A percentile compares a stretch with the other conserved stretches of the same genome.
Conservation (phyloP, 1,140 invertebrate species). For the Pseudomyrmex gracilis region DNA sequence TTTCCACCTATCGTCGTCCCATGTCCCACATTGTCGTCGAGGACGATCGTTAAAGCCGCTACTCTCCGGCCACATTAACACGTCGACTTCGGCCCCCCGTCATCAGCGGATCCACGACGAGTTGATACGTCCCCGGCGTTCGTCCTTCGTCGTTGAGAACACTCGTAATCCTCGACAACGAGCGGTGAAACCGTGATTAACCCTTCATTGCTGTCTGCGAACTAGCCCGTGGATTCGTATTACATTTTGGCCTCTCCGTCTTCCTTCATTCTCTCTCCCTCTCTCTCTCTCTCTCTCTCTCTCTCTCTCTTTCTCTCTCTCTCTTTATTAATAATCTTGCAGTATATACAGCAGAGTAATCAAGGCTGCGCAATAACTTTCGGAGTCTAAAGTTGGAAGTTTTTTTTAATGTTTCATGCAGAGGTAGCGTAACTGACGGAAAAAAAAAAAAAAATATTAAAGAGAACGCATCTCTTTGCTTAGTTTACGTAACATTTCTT, state of each 20-base stretch:
- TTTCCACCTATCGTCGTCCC: conserved; percentile 24
- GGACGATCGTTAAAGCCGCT: conserved; percentile 65
- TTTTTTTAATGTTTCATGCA: too few relatives aligned
- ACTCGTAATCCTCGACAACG: conserved; percentile 64
- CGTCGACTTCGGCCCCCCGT: conserved; percentile 46
- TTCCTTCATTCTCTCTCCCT: not conserved
- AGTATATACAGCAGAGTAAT: not conserved
- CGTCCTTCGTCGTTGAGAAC: conserved; percentile 36
- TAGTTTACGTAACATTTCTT: too few relatives aligned
- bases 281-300: not conserved
- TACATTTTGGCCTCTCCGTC: not conserved
- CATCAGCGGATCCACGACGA: conserved; percentile 47
- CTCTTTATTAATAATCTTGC: conserved; percentile 13
- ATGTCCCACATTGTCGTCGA: conserved; percentile 30
- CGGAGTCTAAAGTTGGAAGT: not conserved
- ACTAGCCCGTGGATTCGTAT: conserved; percentile 24
- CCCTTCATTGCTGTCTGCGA: conserved; percentile 45
- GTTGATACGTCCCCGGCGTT: conserved; percentile 56
- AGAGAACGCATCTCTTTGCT: too few relatives aligned
- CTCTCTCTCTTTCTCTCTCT: not conserved
- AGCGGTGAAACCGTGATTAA: conserved; percentile 51
- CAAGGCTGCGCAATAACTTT: not conserved
- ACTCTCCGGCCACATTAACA: conserved; percentile 67
- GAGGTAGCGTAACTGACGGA: too few relatives aligned
- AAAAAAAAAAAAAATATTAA: too few relatives aligned